Evolutionary conservation across 2,113 vertebrate species (phyloP).

Genomic region (Pluvianellus socialis): DNA sequence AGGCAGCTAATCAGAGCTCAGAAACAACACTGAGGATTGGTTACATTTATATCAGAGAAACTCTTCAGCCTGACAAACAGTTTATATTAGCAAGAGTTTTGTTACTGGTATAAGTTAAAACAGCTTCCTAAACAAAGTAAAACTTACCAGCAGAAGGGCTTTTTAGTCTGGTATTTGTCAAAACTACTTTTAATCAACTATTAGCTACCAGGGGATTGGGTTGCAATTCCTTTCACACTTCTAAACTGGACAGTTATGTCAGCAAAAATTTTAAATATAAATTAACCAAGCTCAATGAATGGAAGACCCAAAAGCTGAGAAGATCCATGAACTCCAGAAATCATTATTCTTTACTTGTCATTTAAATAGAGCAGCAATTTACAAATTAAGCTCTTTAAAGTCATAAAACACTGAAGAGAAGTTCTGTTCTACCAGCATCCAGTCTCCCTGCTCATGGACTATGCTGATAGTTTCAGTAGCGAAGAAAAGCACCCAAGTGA

Average conservation of each 20-base stretch:
- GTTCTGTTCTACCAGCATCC: neutral
- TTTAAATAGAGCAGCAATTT: neutral
- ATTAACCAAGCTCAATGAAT: neutral
- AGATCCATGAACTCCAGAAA: neutral
- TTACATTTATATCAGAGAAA: neutral
- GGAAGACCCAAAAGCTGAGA: neutral
- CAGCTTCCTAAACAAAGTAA: neutral
- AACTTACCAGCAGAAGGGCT: neutral
- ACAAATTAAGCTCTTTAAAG: neutral
- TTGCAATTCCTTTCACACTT: neutral
- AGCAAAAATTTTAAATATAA: neutral
- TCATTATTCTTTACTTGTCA: neutral
- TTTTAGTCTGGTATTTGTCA: neutral
- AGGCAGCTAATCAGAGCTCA: neutral
- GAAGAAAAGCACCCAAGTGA: neutral
- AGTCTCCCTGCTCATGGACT: neutral
- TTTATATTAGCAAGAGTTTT: slow-evolving; percentile 1
- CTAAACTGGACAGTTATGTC: neutral
- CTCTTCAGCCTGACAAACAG: slow-evolving; percentile 18
- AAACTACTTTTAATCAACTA: neutral
- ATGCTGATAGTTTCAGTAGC: neutral
- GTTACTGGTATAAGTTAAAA: neutral
- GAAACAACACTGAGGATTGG: neutral
- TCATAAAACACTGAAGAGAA: neutral
- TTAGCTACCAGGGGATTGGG: neutral